Percentiles rank a stretch among this genome's conserved stretches.
Conservation (phyloP, 2,113 vertebrate genomes). For the Apeltes quadracus region DNA sequence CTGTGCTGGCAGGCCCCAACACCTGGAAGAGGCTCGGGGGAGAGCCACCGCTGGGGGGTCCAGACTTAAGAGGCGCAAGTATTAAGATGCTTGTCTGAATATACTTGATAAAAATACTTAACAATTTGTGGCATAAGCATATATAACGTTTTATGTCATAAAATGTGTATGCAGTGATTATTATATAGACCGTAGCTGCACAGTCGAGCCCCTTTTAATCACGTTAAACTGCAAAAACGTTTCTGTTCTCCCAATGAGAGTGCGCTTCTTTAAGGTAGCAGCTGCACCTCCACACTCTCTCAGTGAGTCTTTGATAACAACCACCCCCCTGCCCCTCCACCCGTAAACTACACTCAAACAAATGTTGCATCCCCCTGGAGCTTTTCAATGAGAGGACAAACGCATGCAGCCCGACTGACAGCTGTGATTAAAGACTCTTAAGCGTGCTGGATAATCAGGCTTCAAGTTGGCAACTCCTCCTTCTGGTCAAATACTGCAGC, state of each 20-base stretch:
- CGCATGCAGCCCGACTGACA: conserved; percentile 24
- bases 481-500: not conserved
- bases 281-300: conserved; percentile 31
- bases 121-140: not conserved
- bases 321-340: not conserved
- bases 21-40: not conserved
- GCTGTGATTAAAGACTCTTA: conserved; percentile 58
- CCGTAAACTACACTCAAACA: conserved; percentile 27
- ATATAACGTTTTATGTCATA: too few species aligned
- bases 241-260: not conserved
- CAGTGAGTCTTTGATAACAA: conserved; percentile 9
- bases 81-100: not conserved
- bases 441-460: conserved; percentile 13
- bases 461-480: not conserved
- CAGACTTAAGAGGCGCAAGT: too few species aligned
- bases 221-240: not conserved
- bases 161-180: not conserved
- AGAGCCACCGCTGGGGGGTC: not conserved
- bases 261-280: conserved; percentile 7
- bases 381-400: conserved; percentile 28
- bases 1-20: not conserved
- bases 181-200: not conserved
- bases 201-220: not conserved
- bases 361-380: conserved; percentile 43
- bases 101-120: not conserved